Evolutionary conservation across 1,140 invertebrate species (phyloP), one percentile per base, ranked within the genome.

Genomic region (Neoseiulus cucumeris): DNA sequence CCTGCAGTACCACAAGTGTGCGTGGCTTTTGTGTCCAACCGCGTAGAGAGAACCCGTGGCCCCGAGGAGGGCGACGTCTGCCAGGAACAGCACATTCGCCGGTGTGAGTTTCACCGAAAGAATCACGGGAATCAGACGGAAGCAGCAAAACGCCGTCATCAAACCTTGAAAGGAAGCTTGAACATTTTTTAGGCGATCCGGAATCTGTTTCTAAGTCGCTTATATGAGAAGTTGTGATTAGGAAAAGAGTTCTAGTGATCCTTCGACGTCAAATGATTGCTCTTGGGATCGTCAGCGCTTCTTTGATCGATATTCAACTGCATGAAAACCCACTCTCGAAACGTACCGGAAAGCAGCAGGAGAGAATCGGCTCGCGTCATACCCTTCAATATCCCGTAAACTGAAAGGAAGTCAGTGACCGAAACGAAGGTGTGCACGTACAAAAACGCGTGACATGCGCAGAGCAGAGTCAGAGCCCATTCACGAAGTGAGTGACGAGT

Each of bases 361-460:
- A n/a, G 22, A 14, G 51, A 59, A 25, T 59, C 51, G 1, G 51
- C 51, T 2, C 51, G 51, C 14, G 51, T 59, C 51, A 59, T 59
- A 20, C 51, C 51, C 51, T 59, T 59, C 51, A 59, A 20, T n/a
- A 59, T 33, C 2, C 51, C 51, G 51, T 59, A 59, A 25, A 59
- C 33, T 25, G 25, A 29, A 2, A 59, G 51, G 22, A 59, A 59
- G 22, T 59, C 51, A 12, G 33, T 25, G 22, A 59, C 51, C 25
- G 51, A 59, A 14, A 59, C 51, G 22, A 59, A 59, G 12, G 51
- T 59, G 51, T 59, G 51, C 51, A 59, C 51, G 51, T 59, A 59
- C 22, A 59, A 33, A 20, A 59, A 59, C 6, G 51, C 51, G 22
- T 59, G 51, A 25, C 51, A 59, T 25, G 51, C 51, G 51, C 51